Conservation (phyloP, 1,140 invertebrate species). For the Formica exsecta region DNA sequence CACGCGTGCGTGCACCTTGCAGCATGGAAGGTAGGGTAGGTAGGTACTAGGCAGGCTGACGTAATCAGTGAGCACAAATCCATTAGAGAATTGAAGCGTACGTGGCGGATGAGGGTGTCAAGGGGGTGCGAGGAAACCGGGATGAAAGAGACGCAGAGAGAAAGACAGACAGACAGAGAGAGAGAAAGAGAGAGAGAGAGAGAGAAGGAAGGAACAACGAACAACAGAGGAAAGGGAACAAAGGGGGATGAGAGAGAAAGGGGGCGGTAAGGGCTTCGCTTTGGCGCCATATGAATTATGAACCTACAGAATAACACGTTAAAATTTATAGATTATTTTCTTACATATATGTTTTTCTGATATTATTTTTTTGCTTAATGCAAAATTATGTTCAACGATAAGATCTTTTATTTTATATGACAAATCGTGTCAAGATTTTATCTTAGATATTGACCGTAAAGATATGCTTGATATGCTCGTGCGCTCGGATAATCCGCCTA, state of each 20-base stretch:
- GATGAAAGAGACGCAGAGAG: conserved; percentile 36
- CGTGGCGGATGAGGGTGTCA: conserved; percentile 21
- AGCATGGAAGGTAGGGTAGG: conserved; percentile 11
- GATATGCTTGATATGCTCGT: conserved; percentile 33
- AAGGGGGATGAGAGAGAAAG: conserved; percentile 56
- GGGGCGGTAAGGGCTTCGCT: conserved; percentile 66
- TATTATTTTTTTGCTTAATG: background rate
- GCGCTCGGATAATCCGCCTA: conserved; percentile 46
- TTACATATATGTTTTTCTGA: background rate
- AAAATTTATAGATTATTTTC: conserved; percentile 10
- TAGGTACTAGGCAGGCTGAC: conserved; percentile 49
- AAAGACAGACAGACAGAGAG: conserved; percentile 9
- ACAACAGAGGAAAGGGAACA: conserved; percentile 41
- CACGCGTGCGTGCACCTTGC: conserved; percentile 28
- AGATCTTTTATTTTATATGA: background rate
- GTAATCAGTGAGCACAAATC: conserved; percentile 77
- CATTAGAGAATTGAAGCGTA: conserved; percentile 76
- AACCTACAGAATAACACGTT: background rate
- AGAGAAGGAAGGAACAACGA: conserved; percentile 29
- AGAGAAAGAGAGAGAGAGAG: background rate
- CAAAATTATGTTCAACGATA: background rate
- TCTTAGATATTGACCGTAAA: conserved; percentile 34
- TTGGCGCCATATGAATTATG: conserved; percentile 75
- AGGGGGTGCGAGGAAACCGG: conserved; percentile 30
- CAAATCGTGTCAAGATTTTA: conserved; percentile 19